Base-by-base conservation (phyloP, 2,888 invertebrate species). In the Pyrrhosoma nymphula region DNA sequence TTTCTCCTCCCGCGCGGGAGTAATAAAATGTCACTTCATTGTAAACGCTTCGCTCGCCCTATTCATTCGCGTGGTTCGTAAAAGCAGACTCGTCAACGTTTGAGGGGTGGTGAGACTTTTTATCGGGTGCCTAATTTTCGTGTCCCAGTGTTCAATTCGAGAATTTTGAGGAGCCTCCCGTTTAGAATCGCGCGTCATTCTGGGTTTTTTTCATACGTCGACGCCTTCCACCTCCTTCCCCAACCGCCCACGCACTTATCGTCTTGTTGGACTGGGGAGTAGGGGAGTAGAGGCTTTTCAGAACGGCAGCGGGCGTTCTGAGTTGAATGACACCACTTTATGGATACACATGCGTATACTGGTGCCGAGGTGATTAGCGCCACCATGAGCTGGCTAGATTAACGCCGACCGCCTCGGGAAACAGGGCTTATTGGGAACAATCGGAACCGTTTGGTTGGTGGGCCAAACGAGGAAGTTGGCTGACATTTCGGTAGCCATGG, bases 361-460 rank as follows among this genome's bases (percentile, higher is more conserved):
- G 82, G 82, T 82, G 82, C 35, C 82, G 82, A 3, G 18, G 35
- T 35, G 82, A 82, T 82, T 82, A 82, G 82, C 75, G 35, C 82
- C 82, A 35, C 82, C 82, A 82, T 82, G 82, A 82, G 35, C 82
- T 35, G 82, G 30, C 82, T 23, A 35, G 82, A 82, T 82, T 82
- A 82, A 18, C 30, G 82, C 35, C 82, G 82, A 35, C 82, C 82
- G 4, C 69, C 26, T 30, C 30, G 3, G 82, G 82, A 35, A 82
- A 35, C 30, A 35, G 18, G 35, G 30, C 82, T 26, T 69, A 35
- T 82, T 35, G 82, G 35, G 82, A 35, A 82, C 82, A 82, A 82
- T 82, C 82, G 82, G 35, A 16, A 35, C 35, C 82, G 30, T 69
- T 69, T 26, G 69, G 69, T 26, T 12, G 69, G 26, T 14, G 35